Base-by-base conservation (phyloP, 2,797 vertebrate genomes). In the Acrocephalus scirpaceus region DNA sequence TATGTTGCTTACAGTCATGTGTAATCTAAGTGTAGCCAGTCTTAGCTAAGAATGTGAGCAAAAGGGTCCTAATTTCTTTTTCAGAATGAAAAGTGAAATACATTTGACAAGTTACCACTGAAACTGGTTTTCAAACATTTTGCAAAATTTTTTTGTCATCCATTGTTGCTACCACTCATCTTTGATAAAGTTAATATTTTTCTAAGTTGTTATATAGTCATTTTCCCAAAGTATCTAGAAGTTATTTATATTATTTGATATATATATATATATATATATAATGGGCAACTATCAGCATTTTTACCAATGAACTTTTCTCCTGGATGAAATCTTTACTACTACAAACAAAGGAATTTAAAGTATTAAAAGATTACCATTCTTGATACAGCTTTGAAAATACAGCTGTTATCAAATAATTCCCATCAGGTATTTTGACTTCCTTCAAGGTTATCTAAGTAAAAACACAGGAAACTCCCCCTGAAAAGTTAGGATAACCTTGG, bases 361-460 rank as follows among this genome's bases (percentile, higher is more conserved):
- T 30, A 51, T 64, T 83, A 56, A 64, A 77, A 83, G 27, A 80
- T 65, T 57, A 50, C 26, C 19, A 16, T 85, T 73, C 60, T 57
- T 56, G 36, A 53, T 40, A 50, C 8, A 91, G 58, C 38, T 81
- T 88, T 85, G 56, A 76, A 94, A 92, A 94, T 77, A 66, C 26
- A 56, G 47, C 34, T 62, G 3, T 47, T 78, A 30, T 83, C 10
- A 23, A 79, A 75, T 82, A 71, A 47, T 12, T 7, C 5, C 25
- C 7, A 47, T 38, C 13, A 51, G 27, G 13, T 82, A 23, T 66
- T 86, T 51, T 40, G 30, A 73, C 48, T 95, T 79, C 13, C 50
- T 95, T 82, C 54, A 69, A 88, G 76, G 70, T 93, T 90, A 75
- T 44, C 16, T 84, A 65, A 93, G 90, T 75, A 96, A 72, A 95